phyloP scores from a whole-genome alignment of 2,797 vertebrate species.

The Danio tinwini region DNA sequence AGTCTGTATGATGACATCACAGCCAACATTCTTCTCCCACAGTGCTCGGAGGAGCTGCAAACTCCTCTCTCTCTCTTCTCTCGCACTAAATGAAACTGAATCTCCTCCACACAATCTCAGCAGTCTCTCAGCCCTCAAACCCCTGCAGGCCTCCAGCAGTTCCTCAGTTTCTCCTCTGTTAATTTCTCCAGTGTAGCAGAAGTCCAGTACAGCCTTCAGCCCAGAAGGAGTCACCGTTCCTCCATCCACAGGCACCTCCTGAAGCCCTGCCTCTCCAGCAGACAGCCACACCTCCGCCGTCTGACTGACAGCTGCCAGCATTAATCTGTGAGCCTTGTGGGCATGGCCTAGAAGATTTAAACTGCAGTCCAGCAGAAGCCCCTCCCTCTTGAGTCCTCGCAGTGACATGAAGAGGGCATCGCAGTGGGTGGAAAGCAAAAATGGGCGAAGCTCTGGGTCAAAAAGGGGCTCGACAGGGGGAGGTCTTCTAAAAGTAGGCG shows the following conservation, averaged over 20 bases:
- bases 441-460: conserved; percentile 19
- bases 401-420: conserved; percentile 66
- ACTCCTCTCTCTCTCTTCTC: conserved; percentile 62
- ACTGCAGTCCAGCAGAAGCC: conserved; percentile 67
- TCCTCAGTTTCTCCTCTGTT: conserved; percentile 41
- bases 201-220: conserved; percentile 70
- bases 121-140: conserved; percentile 60
- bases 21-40: conserved; percentile 67
- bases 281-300: conserved; percentile 63
- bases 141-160: conserved; percentile 58
- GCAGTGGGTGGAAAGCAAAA: conserved; percentile 58
- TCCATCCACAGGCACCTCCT: conserved; percentile 12
- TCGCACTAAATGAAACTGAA: conserved; percentile 3
- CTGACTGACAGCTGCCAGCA: conserved; percentile 70
- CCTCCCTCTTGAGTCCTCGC: conserved; percentile 61
- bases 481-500: neutral
- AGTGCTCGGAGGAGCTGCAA: conserved; percentile 64
- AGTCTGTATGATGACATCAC: conserved; percentile 69
- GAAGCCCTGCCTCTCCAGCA: conserved; percentile 11
- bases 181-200: conserved; percentile 65
- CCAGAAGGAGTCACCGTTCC: conserved; percentile 45
- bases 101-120: conserved; percentile 1
- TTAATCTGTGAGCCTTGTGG: conserved; percentile 63
- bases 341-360: conserved; percentile 56
- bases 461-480: neutral